Evolutionary conservation across 2,888 invertebrate genomes (phyloP).

Genomic region (Temnothorax ravouxi): DNA sequence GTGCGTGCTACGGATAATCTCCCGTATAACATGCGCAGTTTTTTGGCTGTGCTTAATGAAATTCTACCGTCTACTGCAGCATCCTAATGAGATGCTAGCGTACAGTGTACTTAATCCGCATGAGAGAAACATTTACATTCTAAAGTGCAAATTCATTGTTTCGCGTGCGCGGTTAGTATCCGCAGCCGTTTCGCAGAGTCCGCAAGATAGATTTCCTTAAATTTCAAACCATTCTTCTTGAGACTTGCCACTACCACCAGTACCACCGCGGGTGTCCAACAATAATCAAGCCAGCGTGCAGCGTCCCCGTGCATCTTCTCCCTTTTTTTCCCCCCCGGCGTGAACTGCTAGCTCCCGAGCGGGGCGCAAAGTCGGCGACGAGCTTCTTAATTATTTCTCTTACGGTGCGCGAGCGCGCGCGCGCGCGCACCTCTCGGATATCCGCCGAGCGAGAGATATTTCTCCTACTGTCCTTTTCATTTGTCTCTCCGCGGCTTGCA

Average conservation of each 20-base stretch:
- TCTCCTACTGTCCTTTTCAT: conserved; percentile 65
- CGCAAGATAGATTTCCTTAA: conserved; percentile 47
- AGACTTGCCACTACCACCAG: conserved; percentile 31
- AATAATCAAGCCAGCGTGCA: conserved; percentile 42
- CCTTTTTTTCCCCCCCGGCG: background rate
- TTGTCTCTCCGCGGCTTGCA: conserved; percentile 57
- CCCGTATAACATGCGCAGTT: conserved; percentile 4
- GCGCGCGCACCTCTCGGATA: background rate
- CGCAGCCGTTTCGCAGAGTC: conserved; percentile 39
- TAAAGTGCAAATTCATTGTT: conserved; percentile 56
- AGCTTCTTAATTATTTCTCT: conserved; percentile 69
- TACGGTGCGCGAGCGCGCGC: conserved; percentile 24
- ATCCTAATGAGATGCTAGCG: conserved; percentile 49
- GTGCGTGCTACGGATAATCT: conserved; percentile 1
- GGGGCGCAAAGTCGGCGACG: conserved; percentile 57
- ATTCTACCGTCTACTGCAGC: conserved; percentile 40
- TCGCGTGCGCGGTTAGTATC: conserved; percentile 40
- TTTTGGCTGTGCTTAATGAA: conserved; percentile 49
- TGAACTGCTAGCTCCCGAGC: conserved; percentile 15
- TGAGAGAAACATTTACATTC: conserved; percentile 54
- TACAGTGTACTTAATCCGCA: conserved; percentile 51
- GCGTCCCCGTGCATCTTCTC: background rate
- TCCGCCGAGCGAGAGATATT: conserved; percentile 51
- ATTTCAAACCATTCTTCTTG: conserved; percentile 41
- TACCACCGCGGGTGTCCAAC: conserved; percentile 18